Percentiles rank a stretch among this genome's conserved stretches.
Evolutionary conservation across 1,140 invertebrate genomes (phyloP).

Genomic region (Pseudomyrmex concolor): DNA sequence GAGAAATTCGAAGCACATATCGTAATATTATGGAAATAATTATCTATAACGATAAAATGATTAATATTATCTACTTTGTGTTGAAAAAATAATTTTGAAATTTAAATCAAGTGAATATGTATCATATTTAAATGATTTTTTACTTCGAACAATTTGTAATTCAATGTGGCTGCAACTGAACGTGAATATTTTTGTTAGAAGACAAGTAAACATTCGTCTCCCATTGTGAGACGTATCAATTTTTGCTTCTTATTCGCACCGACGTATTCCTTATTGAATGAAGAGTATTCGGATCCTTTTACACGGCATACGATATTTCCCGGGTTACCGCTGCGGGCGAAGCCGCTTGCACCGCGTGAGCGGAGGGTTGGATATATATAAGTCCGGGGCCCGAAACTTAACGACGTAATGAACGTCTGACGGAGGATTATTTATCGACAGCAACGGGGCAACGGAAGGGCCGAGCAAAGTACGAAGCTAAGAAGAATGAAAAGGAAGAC

Average conservation of each 20-base stretch:
- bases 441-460: constrained; percentile 49
- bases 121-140: too few species aligned
- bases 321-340: constrained; percentile 37
- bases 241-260: neutral
- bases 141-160: too few species aligned
- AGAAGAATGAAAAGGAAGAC: constrained; percentile 54
- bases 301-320: constrained; percentile 27
- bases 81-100: too few species aligned
- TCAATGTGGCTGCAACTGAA: too few species aligned
- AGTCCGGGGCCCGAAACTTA: constrained; percentile 75
- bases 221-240: too few species aligned
- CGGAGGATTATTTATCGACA: constrained; percentile 80
- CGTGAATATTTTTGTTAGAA: too few species aligned
- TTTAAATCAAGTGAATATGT: too few species aligned
- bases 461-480: constrained; percentile 19
- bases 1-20: neutral
- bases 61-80: too few species aligned
- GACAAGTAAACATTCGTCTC: too few species aligned
- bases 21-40: neutral
- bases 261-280: constrained; percentile 18
- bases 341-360: constrained; percentile 12
- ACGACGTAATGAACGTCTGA: constrained; percentile 81
- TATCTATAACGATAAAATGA: too few species aligned
- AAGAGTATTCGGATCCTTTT: constrained; percentile 3
- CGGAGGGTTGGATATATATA: constrained; percentile 65